phyloP scores from a whole-genome alignment of 1,140 invertebrate genomes.

The Euura lappo region DNA sequence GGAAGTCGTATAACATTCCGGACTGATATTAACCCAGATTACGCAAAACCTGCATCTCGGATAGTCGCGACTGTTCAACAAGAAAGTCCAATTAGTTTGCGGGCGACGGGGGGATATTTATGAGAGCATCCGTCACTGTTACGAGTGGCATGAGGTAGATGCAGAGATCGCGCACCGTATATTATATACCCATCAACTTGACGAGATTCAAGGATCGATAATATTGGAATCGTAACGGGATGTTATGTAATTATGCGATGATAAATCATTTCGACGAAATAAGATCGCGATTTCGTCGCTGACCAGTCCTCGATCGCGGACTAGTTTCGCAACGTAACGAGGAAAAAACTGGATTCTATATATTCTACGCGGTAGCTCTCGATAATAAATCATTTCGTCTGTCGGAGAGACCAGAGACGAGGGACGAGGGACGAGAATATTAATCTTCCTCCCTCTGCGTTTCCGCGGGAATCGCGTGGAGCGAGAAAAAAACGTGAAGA shows the following conservation, averaged over 20 bases:
- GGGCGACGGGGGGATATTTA: slow-evolving; percentile 38
- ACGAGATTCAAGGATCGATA: too few relatives aligned
- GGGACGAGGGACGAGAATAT: too few relatives aligned
- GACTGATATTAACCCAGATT: slow-evolving; percentile 7
- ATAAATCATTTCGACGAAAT: neutral
- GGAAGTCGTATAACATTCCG: slow-evolving; percentile 2
- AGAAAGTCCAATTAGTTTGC: slow-evolving; percentile 48
- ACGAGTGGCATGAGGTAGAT: slow-evolving; percentile 22
- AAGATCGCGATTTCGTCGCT: too few relatives aligned
- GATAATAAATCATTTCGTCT: too few relatives aligned
- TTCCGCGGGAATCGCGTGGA: too few relatives aligned
- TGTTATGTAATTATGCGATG: neutral
- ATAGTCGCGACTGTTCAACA: slow-evolving; percentile 32
- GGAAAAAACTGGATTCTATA: too few relatives aligned
- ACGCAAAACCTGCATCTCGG: neutral
- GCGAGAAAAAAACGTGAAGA: too few relatives aligned
- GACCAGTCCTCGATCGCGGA: too few relatives aligned
- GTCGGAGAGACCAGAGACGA: too few relatives aligned
- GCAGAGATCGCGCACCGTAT: neutral
- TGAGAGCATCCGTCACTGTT: slow-evolving; percentile 46
- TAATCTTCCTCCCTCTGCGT: too few relatives aligned
- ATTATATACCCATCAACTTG: neutral
- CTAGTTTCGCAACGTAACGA: too few relatives aligned
- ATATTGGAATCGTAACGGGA: neutral
- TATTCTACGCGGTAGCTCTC: too few relatives aligned